Evolutionary conservation across 2,113 vertebrate species (phyloP).

Genomic region (Sturnira hondurensis): DNA sequence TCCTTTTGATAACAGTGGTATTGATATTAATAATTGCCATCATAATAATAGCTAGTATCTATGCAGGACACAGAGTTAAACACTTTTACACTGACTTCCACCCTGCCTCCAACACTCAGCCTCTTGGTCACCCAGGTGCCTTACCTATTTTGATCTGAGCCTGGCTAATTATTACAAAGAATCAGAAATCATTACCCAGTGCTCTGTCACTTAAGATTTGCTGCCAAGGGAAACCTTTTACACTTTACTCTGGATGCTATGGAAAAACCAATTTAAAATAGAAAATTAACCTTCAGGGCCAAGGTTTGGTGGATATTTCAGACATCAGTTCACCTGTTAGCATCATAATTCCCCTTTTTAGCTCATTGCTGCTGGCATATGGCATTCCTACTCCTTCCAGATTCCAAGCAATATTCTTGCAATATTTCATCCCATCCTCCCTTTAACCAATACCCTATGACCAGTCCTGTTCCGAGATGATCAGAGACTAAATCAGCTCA

Average conservation of each 20-base stretch:
- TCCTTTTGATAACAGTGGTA: not conserved
- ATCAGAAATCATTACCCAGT: not conserved
- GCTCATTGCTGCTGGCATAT: not conserved
- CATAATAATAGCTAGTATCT: not conserved
- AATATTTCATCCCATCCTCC: not conserved
- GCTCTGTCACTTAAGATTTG: not conserved
- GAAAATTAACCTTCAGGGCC: not conserved
- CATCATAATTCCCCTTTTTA: not conserved
- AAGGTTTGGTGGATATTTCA: not conserved
- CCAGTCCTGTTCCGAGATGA: not conserved
- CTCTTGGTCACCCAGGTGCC: not conserved
- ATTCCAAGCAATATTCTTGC: not conserved
- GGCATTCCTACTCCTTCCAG: not conserved
- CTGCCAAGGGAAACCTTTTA: not conserved
- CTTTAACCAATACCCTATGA: not conserved
- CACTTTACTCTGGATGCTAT: not conserved
- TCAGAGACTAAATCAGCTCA: not conserved
- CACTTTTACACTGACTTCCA: not conserved
- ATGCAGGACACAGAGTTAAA: not conserved
- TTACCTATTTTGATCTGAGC: not conserved
- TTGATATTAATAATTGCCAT: not conserved
- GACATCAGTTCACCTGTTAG: not conserved
- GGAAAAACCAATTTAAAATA: conserved; percentile 11
- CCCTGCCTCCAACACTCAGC: too few species aligned
- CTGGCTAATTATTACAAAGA: not conserved